Evolutionary conservation across 2,888 invertebrate genomes (phyloP).

Genomic region (Machimus rusticus): DNA sequence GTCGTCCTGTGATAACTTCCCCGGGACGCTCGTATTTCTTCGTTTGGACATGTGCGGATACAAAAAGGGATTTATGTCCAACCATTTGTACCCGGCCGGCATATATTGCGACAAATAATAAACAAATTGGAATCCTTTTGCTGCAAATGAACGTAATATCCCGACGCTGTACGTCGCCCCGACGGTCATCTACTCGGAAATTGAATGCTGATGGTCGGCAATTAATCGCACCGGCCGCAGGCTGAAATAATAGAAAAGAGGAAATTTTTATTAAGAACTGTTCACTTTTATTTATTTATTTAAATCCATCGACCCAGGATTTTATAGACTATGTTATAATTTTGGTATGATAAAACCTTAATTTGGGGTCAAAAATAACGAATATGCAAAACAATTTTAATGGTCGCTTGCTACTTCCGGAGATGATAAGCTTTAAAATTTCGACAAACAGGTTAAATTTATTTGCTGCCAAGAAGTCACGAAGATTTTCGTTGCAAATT

Average conservation of each 20-base stretch:
- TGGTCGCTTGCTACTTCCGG: too few species aligned
- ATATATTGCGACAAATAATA: conserved; percentile 23
- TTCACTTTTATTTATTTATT: neutral
- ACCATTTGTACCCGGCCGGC: neutral
- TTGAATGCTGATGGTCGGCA: neutral
- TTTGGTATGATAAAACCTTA: too few species aligned
- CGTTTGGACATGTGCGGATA: conserved; percentile 9
- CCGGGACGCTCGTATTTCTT: neutral
- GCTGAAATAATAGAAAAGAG: neutral
- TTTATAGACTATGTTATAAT: too few species aligned
- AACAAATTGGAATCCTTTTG: conserved; percentile 25
- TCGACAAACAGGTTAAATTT: too few species aligned
- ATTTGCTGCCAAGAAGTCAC: too few species aligned
- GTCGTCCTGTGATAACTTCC: conserved; percentile 15
- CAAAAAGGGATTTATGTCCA: conserved; percentile 22
- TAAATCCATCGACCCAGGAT: too few species aligned
- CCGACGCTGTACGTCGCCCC: neutral
- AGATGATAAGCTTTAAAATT: too few species aligned
- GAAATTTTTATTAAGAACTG: neutral
- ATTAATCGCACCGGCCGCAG: neutral
- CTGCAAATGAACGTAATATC: conserved; percentile 3
- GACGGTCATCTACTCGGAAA: neutral
- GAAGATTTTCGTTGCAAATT: too few species aligned
- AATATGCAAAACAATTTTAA: too few species aligned
- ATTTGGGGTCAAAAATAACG: too few species aligned